A percentile compares a stretch with the other conserved stretches of the same genome.
phyloP scores from a whole-genome alignment of 2,113 vertebrate genomes.

The Phylloscopus whistleri region DNA sequence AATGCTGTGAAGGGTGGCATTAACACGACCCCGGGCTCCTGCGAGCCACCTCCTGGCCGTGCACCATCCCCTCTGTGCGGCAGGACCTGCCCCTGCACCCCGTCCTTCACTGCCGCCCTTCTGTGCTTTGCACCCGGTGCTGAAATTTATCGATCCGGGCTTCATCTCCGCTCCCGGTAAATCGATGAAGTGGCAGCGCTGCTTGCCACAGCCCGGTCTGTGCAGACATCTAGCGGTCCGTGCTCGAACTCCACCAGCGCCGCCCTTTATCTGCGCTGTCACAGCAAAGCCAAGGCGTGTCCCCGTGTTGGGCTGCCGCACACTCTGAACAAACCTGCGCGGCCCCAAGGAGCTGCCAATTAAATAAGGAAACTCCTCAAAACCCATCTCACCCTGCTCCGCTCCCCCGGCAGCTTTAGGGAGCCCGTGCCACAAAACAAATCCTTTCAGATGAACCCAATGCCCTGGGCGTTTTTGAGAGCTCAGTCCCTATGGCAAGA shows the following conservation, averaged over 20 bases:
- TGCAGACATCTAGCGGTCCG: neutral
- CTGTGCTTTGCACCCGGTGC: accelerated
- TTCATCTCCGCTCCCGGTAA: neutral
- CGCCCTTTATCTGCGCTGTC: neutral
- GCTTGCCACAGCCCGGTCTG: neutral
- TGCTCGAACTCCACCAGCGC: neutral
- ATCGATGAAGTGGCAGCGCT: accelerated
- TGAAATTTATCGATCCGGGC: neutral
- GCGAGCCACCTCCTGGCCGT: neutral
- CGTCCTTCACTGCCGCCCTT: neutral
- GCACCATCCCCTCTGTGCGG: neutral
- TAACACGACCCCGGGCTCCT: neutral
- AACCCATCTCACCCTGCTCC: neutral
- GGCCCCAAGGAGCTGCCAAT: neutral
- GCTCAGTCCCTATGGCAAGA: neutral
- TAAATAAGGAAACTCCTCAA: neutral
- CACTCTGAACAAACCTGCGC: accelerated
- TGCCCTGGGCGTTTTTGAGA: neutral
- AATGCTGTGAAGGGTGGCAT: neutral
- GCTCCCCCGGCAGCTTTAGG: neutral
- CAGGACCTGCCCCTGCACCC: neutral
- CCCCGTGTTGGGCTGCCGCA: accelerated
- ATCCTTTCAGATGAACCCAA: neutral
- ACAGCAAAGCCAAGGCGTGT: neutral
- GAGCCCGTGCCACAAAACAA: neutral